A percentile compares a stretch with the other conserved stretches of the same genome.
Conservation (phyloP, 2,888 invertebrate species). For the Lamellibrachia columna region DNA sequence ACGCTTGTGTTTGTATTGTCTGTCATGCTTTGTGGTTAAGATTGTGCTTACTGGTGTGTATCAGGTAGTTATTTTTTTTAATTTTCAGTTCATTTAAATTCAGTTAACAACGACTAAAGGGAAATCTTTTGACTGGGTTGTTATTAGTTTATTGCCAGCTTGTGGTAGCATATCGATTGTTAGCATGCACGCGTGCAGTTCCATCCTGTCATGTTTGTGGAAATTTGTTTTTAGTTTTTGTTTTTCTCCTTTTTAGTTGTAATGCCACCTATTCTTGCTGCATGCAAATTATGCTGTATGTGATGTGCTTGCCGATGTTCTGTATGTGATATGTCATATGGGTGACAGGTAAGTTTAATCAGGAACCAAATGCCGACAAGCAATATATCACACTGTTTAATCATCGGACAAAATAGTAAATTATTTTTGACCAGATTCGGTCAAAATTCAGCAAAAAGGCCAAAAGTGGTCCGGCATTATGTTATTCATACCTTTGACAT, state of each 20-base stretch:
- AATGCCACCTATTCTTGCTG: neutral
- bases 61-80: neutral
- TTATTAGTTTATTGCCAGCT: neutral
- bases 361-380: neutral
- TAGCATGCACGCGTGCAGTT: neutral
- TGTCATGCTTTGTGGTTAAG: neutral
- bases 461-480: too few species aligned
- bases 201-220: neutral
- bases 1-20: neutral
- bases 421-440: too few species aligned
- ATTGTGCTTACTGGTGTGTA: neutral
- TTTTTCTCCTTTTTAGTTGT: neutral
- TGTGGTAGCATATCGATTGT: neutral
- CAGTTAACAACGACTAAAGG: neutral
- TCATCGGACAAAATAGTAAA: too few species aligned
- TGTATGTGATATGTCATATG: neutral
- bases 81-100: neutral
- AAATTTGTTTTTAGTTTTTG: neutral
- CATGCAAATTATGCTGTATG: neutral
- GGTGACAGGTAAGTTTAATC: neutral
- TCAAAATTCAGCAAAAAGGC: too few species aligned
- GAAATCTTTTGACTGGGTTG: neutral
- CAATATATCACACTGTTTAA: neutral
- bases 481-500: too few species aligned
- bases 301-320: neutral